Conservation (phyloP, 2,113 vertebrate species). For the Lagopus muta region DNA sequence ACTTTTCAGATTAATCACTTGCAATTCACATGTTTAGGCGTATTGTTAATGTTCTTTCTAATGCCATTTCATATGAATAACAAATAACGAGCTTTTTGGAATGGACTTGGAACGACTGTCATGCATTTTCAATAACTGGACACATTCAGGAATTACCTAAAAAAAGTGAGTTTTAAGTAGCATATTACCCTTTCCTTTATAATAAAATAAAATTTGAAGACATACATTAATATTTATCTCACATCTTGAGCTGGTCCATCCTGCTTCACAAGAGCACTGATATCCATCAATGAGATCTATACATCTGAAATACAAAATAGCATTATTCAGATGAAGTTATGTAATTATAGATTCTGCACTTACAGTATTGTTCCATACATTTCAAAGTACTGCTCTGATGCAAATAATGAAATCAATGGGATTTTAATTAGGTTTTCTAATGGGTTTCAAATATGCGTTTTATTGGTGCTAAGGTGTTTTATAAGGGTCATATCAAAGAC, state of each 20-base stretch:
- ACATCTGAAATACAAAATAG: slow-evolving; percentile 77
- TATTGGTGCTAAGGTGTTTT: neutral
- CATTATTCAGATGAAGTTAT: neutral
- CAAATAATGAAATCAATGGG: neutral
- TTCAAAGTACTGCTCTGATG: neutral
- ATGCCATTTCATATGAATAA: neutral
- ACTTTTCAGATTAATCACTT: slow-evolving; percentile 1
- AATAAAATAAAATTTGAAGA: slow-evolving; percentile 42
- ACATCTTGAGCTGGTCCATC: slow-evolving; percentile 82
- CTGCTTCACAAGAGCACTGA: slow-evolving; percentile 79
- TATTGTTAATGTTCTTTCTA: neutral
- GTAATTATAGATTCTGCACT: neutral
- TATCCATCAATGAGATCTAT: slow-evolving; percentile 76
- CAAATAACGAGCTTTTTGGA: neutral
- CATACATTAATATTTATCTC: slow-evolving; percentile 85
- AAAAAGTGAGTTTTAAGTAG: neutral
- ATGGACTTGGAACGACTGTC: neutral
- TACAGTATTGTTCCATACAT: neutral
- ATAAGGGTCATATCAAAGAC: neutral
- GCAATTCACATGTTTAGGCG: neutral
- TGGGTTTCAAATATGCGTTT: neutral
- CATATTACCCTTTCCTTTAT: neutral
- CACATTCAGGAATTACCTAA: neutral
- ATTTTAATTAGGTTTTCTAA: neutral
- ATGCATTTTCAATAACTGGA: neutral